Evolutionary conservation across 1,140 invertebrate species (phyloP).

Genomic region (Microplitis mediator): DNA sequence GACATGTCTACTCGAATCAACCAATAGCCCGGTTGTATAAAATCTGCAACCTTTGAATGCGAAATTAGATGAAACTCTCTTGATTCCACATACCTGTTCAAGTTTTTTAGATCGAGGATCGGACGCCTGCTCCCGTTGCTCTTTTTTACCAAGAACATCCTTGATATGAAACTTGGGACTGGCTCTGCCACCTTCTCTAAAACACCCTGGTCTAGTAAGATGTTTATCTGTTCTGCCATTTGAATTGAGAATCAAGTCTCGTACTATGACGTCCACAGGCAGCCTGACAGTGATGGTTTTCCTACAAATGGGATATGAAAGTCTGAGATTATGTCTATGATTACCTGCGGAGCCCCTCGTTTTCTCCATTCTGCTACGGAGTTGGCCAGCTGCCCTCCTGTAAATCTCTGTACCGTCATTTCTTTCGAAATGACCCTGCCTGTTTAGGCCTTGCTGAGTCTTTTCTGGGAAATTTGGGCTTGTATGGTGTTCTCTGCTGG

Average conservation of each 20-base stretch:
- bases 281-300: constrained; percentile 33
- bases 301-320: constrained; percentile 38
- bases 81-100: no score
- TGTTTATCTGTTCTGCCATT: constrained; percentile 26
- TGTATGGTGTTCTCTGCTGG: not conserved
- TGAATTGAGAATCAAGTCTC: constrained; percentile 26
- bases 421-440: constrained; percentile 27
- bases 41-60: no score
- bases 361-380: constrained; percentile 31
- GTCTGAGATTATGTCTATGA: no score
- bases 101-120: no score
- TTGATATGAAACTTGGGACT: constrained; percentile 44
- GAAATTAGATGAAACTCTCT: no score
- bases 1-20: no score
- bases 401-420: not conserved
- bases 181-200: constrained; percentile 30
- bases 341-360: constrained; percentile 30
- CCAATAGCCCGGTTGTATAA: no score
- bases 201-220: constrained; percentile 34
- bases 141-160: no score
- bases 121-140: no score
- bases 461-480: not conserved
- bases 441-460: not conserved
- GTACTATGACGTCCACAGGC: constrained; percentile 34
- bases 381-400: no score